Evolutionary conservation across 2,113 vertebrate genomes (phyloP).

Genomic region (Hyla sarda): DNA sequence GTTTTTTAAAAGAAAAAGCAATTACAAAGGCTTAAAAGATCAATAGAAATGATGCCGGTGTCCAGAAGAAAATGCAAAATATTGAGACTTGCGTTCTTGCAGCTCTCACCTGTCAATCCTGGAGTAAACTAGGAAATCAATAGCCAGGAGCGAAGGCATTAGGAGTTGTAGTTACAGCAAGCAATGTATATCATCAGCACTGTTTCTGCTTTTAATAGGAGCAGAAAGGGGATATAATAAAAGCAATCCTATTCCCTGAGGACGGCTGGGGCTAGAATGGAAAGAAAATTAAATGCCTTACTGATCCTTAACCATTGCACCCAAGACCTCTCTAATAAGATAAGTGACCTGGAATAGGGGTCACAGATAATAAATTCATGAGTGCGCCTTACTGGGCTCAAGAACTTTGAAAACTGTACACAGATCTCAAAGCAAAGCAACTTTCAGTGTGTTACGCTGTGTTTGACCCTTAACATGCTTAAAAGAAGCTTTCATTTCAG

Average conservation of each 20-base stretch:
- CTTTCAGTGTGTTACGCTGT: neutral
- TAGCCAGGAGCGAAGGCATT: constrained; percentile 50
- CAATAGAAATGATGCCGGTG: constrained; percentile 54
- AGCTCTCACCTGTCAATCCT: constrained; percentile 54
- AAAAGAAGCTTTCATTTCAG: neutral
- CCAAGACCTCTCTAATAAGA: constrained; percentile 26
- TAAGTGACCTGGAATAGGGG: constrained; percentile 45
- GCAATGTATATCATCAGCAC: constrained; percentile 52
- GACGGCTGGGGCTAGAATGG: neutral
- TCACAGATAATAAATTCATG: constrained; percentile 18
- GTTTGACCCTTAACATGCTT: neutral
- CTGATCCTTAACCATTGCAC: constrained; percentile 12
- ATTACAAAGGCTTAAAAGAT: constrained; percentile 58
- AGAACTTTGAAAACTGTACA: neutral
- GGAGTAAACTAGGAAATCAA: constrained; percentile 53
- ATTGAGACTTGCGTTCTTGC: constrained; percentile 55
- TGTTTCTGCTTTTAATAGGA: constrained; percentile 48
- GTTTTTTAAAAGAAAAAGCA: constrained; percentile 57
- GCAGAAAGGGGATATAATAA: constrained; percentile 52
- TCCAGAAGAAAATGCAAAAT: constrained; percentile 57
- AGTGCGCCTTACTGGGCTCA: neutral
- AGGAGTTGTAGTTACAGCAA: constrained; percentile 47
- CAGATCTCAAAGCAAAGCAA: neutral
- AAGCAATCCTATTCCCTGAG: constrained; percentile 54
- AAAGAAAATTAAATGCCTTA: constrained; percentile 48